These are phyloP conservation scores for Coregonus sp. DNA, from an alignment of 2,797 vertebrate genomes.

Conservation along the genomic window DNA sequence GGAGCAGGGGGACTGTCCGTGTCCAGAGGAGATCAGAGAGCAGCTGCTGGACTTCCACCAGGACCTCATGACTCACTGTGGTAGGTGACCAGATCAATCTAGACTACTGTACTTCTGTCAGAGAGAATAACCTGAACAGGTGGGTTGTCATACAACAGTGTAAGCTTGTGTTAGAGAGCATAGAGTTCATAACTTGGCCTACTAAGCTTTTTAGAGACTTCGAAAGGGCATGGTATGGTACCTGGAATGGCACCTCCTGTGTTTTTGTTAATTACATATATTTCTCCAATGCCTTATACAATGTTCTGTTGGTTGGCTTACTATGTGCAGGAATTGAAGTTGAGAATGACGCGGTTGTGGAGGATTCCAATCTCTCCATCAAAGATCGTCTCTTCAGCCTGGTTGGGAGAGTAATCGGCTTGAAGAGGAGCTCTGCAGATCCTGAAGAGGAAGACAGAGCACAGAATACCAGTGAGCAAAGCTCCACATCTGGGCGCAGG, in stretches of 20 bases:
- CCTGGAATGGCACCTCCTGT: background rate
- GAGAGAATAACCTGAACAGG: no score
- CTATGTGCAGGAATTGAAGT: constrained; percentile 80
- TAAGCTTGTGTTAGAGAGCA: background rate
- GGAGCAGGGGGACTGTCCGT: constrained; percentile 85
- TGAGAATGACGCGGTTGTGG: constrained; percentile 77
- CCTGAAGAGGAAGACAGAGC: constrained; percentile 66
- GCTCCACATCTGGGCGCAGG: background rate
- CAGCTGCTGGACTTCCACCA: constrained; percentile 89
- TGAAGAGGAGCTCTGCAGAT: constrained; percentile 78
- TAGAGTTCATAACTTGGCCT: background rate
- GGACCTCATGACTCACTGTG: constrained; percentile 87
- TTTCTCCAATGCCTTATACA: background rate
- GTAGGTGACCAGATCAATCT: constrained; percentile 61
- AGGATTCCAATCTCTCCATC: constrained; percentile 77
- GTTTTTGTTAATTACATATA: background rate
- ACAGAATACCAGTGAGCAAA: constrained; percentile 75
- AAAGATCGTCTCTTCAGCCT: constrained; percentile 81
- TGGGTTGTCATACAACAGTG: background rate
- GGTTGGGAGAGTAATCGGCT: constrained; percentile 78
- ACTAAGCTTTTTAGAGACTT: background rate
- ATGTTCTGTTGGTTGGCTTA: background rate
- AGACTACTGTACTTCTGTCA: background rate
- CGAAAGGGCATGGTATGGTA: background rate
- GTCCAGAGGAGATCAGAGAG: constrained; percentile 84